Conservation (phyloP, 2,113 vertebrate species). For the Tinamus guttatus region DNA sequence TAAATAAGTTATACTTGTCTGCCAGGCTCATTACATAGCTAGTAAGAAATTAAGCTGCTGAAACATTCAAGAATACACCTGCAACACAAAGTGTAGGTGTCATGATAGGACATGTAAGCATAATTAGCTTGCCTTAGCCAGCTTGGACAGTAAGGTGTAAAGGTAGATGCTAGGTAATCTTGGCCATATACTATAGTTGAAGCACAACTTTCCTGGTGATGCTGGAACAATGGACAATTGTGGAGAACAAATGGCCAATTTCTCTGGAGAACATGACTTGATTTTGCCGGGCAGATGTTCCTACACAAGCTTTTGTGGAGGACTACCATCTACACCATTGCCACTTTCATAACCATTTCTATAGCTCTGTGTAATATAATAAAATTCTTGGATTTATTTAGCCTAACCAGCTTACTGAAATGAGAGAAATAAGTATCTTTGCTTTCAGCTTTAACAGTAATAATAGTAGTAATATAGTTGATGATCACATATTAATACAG, state of each 20-base stretch:
- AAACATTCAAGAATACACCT: not conserved
- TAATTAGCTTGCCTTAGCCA: not conserved
- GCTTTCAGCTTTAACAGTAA: not conserved
- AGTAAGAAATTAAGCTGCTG: not conserved
- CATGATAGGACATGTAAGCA: not conserved
- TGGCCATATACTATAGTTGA: not conserved
- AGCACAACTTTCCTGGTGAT: not conserved
- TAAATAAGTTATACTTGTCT: not conserved
- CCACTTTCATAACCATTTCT: not conserved
- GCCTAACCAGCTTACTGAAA: not conserved
- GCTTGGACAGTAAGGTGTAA: not conserved
- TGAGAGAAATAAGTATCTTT: not conserved
- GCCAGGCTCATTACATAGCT: not conserved
- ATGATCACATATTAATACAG: not conserved
- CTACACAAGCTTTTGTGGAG: not conserved
- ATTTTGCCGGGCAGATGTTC: not conserved
- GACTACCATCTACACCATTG: not conserved
- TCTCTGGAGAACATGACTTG: fast-evolving
- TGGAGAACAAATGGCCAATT: not conserved
- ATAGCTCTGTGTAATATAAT: not conserved
- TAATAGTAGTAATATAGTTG: not conserved
- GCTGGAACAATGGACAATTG: not conserved
- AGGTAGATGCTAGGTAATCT: not conserved
- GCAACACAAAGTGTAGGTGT: not conserved
- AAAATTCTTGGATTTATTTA: not conserved